Conservation (phyloP, 2,113 vertebrate species). For the Crotalus horridus region DNA sequence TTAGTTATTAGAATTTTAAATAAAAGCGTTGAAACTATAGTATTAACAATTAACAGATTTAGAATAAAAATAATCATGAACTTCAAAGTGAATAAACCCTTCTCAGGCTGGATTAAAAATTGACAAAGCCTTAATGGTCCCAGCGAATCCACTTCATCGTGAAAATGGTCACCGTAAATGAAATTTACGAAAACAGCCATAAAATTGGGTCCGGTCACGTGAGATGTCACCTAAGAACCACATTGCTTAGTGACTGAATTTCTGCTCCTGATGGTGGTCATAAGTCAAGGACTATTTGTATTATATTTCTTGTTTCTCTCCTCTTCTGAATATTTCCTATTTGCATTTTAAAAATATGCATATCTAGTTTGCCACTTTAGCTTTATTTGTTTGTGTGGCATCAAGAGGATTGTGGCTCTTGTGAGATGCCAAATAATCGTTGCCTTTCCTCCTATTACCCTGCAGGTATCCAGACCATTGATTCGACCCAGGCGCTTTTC, state of each 20-base stretch:
- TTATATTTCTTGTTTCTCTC: not conserved
- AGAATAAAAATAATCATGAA: not conserved
- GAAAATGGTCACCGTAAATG: not conserved
- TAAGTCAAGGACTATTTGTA: not conserved
- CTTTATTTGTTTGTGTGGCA: not conserved
- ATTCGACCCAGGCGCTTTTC: conserved; percentile 97
- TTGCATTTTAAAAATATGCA: not conserved
- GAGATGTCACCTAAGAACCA: not conserved
- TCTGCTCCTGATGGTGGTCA: not conserved
- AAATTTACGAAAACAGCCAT: not conserved
- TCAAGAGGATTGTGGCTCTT: too few relatives aligned
- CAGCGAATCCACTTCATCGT: not conserved
- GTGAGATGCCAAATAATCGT: fast-evolving
- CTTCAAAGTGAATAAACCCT: not conserved
- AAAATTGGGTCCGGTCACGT: fast-evolving
- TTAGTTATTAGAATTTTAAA: not conserved
- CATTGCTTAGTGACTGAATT: not conserved
- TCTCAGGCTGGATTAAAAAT: not conserved
- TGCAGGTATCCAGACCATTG: conserved; percentile 98
- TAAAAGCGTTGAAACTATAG: not conserved
- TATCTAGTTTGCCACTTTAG: not conserved
- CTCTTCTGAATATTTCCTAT: not conserved
- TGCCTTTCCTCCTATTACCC: conserved; percentile 13
- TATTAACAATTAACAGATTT: not conserved
- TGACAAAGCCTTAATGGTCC: not conserved